Percentiles rank a stretch among this genome's conserved stretches.
Evolutionary conservation across 2,113 vertebrate genomes (phyloP).

Genomic region (Engystomops pustulosus): DNA sequence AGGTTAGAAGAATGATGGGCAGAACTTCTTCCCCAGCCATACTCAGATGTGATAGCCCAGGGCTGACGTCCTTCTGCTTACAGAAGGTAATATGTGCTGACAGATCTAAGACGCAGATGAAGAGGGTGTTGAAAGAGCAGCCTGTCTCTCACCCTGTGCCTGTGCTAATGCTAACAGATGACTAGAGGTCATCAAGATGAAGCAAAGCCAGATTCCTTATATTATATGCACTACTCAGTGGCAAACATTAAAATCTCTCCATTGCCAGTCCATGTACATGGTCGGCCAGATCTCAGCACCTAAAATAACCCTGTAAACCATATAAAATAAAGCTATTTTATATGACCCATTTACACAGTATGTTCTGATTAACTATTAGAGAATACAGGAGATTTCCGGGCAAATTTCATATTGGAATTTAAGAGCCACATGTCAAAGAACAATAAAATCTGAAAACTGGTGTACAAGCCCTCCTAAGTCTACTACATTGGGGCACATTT

Average conservation of each 20-base stretch:
- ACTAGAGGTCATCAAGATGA: slow-evolving; percentile 53
- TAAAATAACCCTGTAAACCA: neutral
- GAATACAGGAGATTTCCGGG: neutral
- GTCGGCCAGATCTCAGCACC: neutral
- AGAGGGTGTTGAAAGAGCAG: slow-evolving; percentile 52
- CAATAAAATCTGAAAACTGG: too few relatives aligned
- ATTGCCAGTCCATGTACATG: neutral
- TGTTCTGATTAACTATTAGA: neutral
- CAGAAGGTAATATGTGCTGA: slow-evolving; percentile 52
- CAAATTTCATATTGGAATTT: too few relatives aligned
- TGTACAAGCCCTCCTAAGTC: too few relatives aligned
- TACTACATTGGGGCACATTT: too few relatives aligned
- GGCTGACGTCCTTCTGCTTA: slow-evolving; percentile 28
- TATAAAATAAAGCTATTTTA: neutral
- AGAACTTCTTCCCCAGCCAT: neutral
- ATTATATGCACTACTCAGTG: slow-evolving; percentile 16
- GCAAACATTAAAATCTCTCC: slow-evolving; percentile 31
- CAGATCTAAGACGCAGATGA: slow-evolving; percentile 44
- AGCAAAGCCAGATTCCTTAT: slow-evolving; percentile 34
- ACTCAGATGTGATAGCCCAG: slow-evolving; percentile 14
- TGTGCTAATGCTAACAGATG: slow-evolving; percentile 49
- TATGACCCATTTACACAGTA: neutral
- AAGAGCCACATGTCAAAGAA: too few relatives aligned
- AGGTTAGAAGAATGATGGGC: slow-evolving; percentile 7
- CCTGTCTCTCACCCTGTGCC: slow-evolving; percentile 46